These are phyloP conservation scores for Lucilia cuprina DNA, from an alignment of 1,140 invertebrate genomes.

Conservation along the genomic window DNA sequence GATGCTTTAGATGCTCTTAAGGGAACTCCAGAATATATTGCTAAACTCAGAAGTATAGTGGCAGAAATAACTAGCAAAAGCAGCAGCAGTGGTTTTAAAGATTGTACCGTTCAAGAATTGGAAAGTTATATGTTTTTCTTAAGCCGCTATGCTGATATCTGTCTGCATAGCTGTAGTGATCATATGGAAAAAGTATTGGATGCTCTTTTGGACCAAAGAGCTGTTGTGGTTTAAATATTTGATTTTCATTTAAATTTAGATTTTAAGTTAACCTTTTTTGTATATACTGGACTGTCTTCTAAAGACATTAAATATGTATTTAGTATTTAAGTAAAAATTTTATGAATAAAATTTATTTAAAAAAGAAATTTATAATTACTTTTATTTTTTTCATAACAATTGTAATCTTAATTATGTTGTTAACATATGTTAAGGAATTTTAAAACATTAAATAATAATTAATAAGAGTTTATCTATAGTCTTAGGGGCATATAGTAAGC, in stretches of 20 bases:
- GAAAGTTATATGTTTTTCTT: slow-evolving; percentile 57
- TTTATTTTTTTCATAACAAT: too few relatives aligned
- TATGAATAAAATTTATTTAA: neutral
- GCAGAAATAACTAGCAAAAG: slow-evolving; percentile 50
- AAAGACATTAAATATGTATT: neutral
- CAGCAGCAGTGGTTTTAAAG: slow-evolving; percentile 47
- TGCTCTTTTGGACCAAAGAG: slow-evolving; percentile 45
- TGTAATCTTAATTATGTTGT: too few relatives aligned
- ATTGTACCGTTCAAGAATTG: slow-evolving; percentile 49
- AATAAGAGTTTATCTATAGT: too few relatives aligned
- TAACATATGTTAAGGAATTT: too few relatives aligned
- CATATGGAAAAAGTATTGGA: slow-evolving; percentile 57
- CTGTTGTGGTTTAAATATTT: neutral
- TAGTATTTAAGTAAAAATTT: neutral
- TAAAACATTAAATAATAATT: too few relatives aligned
- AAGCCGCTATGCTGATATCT: slow-evolving; percentile 53
- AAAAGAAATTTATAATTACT: neutral
- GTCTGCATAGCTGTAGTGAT: slow-evolving; percentile 51
- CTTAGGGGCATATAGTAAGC: too few relatives aligned
- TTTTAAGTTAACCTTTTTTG: neutral
- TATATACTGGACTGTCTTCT: neutral
- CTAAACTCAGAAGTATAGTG: slow-evolving; percentile 47
- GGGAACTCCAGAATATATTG: slow-evolving; percentile 46
- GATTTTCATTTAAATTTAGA: neutral
- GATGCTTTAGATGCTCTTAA: slow-evolving; percentile 44